Base-by-base conservation (phyloP, 1,140 invertebrate genomes). In the Diorhabda sublineata region DNA sequence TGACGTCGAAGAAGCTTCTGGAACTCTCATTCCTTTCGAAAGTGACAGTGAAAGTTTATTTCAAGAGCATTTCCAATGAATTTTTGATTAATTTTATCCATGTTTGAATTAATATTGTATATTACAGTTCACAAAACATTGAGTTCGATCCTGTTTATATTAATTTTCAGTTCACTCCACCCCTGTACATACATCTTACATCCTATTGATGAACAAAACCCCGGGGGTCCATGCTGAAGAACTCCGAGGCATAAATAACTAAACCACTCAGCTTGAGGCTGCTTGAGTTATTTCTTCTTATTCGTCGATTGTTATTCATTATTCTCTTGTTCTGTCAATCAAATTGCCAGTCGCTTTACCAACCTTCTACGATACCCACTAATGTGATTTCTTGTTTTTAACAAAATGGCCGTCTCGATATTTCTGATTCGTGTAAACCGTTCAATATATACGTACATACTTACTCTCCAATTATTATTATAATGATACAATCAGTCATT, bases 1-100 rank as follows among this genome's bases (percentile, higher is more conserved):
- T 66, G 81, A 78, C 64, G 81, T 82, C 5, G 81, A 81, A 61
- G 80, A 81, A 68, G 78, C 80, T 71, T 79, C 80, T 45, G 81
- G 78, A 56, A 73, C 76, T 9, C 74, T 82, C 42, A 79, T 82
- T 58, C 78, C 81, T 5, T 82, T 81, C 66, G 69, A 77, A 43
- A 76, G 71, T 68, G 78, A 76, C 45, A 73, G 71, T 44, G 77
- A 78, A 4, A 70, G 73, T 58, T 73, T 79, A 42, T 78, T 78
- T 65, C 64, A 74, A 69, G 76, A 76, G 67, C 76, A 78, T 73
- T 78, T 78, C 66, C 69, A 74, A 69, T 57, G 57, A 65, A 66
- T 47, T 45, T 70, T 58, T 44, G 45, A 26, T 26, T 26, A 26
- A 26, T 26, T 26, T 26, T 26, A 26, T 26, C 26, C 26, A 26